Base-by-base conservation (phyloP, 2,888 invertebrate genomes). In the Rosalia funebris region DNA sequence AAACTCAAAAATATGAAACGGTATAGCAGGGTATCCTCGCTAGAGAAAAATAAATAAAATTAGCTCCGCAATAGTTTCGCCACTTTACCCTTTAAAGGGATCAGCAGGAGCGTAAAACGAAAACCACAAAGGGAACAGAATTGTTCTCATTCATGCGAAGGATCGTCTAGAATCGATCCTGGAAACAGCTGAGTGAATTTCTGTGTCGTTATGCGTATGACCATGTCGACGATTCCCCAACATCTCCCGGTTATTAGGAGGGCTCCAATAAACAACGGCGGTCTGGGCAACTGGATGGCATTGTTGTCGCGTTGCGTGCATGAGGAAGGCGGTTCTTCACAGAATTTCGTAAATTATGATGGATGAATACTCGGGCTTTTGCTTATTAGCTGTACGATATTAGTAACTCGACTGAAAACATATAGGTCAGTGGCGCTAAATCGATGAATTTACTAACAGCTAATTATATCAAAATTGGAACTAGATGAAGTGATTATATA, bases 141-240 rank as follows among this genome's bases (percentile, higher is more conserved):
- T 69, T 68, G 69, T 69, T 63, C 65, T 65, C 71, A 68, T 71
- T 73, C 71, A 69, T 66, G 69, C 70, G 70, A 63, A 71, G 66
- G 66, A 68, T 57, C 66, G 68, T 68, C 66, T 67, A 54, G 65
- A 71, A 74, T 74, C 74, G 72, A 74, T 74, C 66, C 65, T 46
- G 57, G 57, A 63, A 69, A 68, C 69, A 68, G 69, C 67, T 71
- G 72, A 74, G 72, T 73, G 73, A 71, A 70, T 71, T 74, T 66
- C 73, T 71, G 69, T 74, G 74, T 73, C 63, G 66, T 68, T 70
- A 60, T 61, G 55, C 52, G 65, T 63, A 56, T 48, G 57, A 25
- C 60, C 69, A 69, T 50, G 50, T 60, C 62, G 58, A 62, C 44
- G 47, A 54, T 57, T 66, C 52, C 11, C 42, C 19, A 25, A 36